phyloP scores from a whole-genome alignment of 2,888 invertebrate species.

The Ernsta delagoae region DNA sequence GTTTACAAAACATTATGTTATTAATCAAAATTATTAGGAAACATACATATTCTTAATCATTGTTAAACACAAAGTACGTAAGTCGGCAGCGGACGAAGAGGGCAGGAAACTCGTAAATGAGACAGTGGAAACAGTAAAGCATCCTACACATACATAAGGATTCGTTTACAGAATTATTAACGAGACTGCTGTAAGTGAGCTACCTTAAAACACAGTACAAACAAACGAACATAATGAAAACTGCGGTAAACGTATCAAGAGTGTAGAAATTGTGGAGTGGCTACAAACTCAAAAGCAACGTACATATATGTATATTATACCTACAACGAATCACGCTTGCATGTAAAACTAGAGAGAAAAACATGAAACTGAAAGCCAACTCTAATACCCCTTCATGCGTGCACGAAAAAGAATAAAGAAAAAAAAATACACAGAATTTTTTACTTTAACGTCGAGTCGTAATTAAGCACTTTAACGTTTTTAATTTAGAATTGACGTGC shows the following conservation, averaged over 20 bases:
- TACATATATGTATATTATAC: not conserved
- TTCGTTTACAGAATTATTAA: constrained; percentile 17
- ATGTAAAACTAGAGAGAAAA: constrained; percentile 20
- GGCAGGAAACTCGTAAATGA: not conserved
- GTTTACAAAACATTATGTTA: too few relatives aligned
- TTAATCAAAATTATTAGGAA: too few relatives aligned
- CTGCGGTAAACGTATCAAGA: constrained; percentile 7
- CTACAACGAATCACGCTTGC: constrained; percentile 4
- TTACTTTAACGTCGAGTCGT: not conserved
- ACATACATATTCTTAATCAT: not conserved
- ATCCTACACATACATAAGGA: not conserved
- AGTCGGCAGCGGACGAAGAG: not conserved
- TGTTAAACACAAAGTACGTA: not conserved
- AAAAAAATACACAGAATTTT: not conserved
- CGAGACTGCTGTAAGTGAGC: not conserved
- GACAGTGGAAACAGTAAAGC: not conserved
- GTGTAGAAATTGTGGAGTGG: constrained; percentile 6
- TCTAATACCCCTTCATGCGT: not conserved
- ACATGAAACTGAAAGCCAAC: constrained; percentile 11
- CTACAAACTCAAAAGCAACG: constrained; percentile 6
- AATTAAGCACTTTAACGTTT: not conserved
- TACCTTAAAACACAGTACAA: constrained; percentile 6
- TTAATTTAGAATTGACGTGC: not conserved
- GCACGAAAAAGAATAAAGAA: not conserved
- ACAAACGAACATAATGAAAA: constrained; percentile 9